Evolutionary conservation across 2,888 invertebrate genomes (phyloP).

Genomic region (Dynastes hyllus): DNA sequence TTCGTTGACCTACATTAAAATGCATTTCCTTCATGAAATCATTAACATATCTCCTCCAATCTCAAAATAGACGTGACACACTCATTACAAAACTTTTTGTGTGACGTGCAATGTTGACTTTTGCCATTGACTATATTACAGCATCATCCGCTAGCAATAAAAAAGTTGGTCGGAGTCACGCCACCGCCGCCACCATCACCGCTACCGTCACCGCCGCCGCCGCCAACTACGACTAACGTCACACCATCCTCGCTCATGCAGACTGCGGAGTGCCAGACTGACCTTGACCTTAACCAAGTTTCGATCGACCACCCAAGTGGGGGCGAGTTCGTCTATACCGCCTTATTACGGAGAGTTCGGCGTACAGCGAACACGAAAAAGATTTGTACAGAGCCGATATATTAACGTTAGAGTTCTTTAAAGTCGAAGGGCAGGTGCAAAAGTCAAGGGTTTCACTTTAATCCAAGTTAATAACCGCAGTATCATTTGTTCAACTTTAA

Average conservation of each 20-base stretch:
- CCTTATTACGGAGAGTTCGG: not conserved
- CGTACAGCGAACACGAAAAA: conserved; percentile 1
- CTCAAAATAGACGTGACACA: too few species aligned
- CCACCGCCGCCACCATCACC: conserved; percentile 10
- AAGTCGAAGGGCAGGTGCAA: too few species aligned
- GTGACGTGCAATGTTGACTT: too few species aligned
- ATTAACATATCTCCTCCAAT: too few species aligned
- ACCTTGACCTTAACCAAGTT: conserved; percentile 62
- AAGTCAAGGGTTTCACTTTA: too few species aligned
- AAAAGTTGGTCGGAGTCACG: conserved; percentile 47
- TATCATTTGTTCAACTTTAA: too few species aligned
- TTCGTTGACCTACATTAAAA: too few species aligned
- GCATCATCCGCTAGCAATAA: not conserved
- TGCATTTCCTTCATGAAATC: too few species aligned
- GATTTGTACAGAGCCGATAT: not conserved
- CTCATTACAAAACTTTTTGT: too few species aligned
- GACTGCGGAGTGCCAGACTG: conserved; percentile 61
- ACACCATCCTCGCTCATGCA: conserved; percentile 38
- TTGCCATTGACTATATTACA: not conserved
- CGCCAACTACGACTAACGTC: not conserved
- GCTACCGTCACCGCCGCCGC: not conserved
- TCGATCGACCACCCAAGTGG: conserved; percentile 59
- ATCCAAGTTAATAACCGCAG: too few species aligned
- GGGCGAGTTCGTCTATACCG: conserved; percentile 53
- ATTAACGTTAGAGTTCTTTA: too few species aligned